Percentiles rank a stretch among this genome's conserved stretches.
Conservation (phyloP, 2,797 vertebrate genomes). For the Pampus argenteus region DNA sequence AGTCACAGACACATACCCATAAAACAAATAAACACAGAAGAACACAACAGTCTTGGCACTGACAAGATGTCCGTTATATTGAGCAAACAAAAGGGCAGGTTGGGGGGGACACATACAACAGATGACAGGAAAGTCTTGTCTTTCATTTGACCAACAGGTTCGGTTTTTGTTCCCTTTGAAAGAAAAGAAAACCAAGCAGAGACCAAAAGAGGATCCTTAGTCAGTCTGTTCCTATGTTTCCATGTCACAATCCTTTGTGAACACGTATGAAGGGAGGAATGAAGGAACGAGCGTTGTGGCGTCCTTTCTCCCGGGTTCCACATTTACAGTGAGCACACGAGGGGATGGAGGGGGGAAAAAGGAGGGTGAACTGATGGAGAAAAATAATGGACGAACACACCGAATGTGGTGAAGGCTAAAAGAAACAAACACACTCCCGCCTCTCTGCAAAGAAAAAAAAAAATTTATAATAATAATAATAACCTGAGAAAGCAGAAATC, state of each 20-base stretch:
- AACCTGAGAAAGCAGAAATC: slow-evolving; percentile 84
- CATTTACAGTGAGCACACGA: slow-evolving; percentile 56
- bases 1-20: slow-evolving; percentile 63
- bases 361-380: slow-evolving; percentile 21
- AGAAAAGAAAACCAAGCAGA: slow-evolving; percentile 65
- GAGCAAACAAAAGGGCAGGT: slow-evolving; percentile 33
- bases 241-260: slow-evolving; percentile 43
- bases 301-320: slow-evolving; percentile 57
- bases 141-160: slow-evolving; percentile 62
- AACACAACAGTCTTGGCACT: slow-evolving; percentile 83
- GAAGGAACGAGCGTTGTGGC: slow-evolving; percentile 52
- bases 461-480: slow-evolving; percentile 66
- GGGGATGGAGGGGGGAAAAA: slow-evolving; percentile 8
- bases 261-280: slow-evolving; percentile 54
- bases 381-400: slow-evolving; percentile 28
- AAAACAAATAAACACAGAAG: slow-evolving; percentile 62
- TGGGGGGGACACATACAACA: slow-evolving; percentile 18
- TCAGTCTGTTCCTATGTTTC: slow-evolving; percentile 63
- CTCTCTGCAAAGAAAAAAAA: slow-evolving; percentile 65
- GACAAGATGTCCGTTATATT: slow-evolving; percentile 75
- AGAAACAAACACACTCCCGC: slow-evolving; percentile 49
- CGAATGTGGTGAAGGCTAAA: slow-evolving; percentile 43
- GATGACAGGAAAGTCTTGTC: slow-evolving; percentile 57
- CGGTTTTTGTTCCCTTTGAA: slow-evolving; percentile 77
- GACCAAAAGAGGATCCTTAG: slow-evolving; percentile 55